Evolutionary conservation across 1,140 invertebrate genomes (phyloP), one percentile per base, ranked within the genome.

Genomic region (Drosophila arizonae): DNA sequence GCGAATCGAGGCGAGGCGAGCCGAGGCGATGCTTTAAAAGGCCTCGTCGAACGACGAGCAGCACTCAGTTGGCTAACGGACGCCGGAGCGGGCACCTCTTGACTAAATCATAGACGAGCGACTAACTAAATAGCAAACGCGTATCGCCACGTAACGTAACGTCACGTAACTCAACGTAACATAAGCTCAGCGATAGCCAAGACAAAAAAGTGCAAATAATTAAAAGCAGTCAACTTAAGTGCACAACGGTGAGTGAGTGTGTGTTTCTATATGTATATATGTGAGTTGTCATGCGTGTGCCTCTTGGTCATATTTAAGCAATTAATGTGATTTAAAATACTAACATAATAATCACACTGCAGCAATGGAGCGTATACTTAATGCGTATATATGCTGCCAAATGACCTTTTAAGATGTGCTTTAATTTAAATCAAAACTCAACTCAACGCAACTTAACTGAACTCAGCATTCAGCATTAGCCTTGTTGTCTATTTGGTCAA

Each of bases 201-300:
- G 17, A 46, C 43, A 46, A 60, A 75, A 61, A 55, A 85, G 81
- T 85, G 84, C 84, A 80, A 87, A 88, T 77, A 87, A 87, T 87
- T 88, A 70, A 89, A 88, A 50, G 77, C 71, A 77, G 76, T 77
- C 67, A 79, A 70, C 72, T 72, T 71, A 87, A 87, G 84, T 87
- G 85, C 79, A 72, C 48, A 68, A 76, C 72, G 84, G 84, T 87
- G 80, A 79, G 79, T 77, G 76, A 63, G 55, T 51, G 3, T 51
- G 61, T 36, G 56, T 66, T 51, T 68, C 41, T 28, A 17, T 66
- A 63, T 65, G 50, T 21, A 2, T 66, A 46, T 45, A 24, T 52
- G 50, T 43, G 52, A 33, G 48, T 48, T n/a, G 30, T 13, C 13
- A n/a, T 69, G 67, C 60, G 67, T 69, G 17, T 73, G 51, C 57